Evolutionary conservation across 2,888 invertebrate species (phyloP).

Genomic region (Frankliniella intonsa): DNA sequence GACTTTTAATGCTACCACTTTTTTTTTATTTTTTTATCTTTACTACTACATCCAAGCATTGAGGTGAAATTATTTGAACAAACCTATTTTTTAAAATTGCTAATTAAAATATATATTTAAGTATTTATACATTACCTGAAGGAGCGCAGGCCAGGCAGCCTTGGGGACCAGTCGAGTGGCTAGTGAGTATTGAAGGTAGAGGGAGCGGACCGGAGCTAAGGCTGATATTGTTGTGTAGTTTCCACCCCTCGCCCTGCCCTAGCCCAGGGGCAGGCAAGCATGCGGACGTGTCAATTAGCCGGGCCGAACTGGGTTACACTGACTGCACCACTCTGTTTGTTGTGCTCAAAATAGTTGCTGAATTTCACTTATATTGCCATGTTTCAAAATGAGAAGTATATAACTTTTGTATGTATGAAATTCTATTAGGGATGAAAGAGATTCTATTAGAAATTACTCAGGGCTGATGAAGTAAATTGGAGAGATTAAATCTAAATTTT

Average conservation of each 20-base stretch:
- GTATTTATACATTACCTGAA: slow-evolving; percentile 25
- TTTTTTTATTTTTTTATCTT: slow-evolving; percentile 12
- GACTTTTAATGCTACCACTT: slow-evolving; percentile 20
- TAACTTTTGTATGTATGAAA: slow-evolving; percentile 25
- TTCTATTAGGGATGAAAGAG: neutral
- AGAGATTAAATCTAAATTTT: slow-evolving; percentile 18
- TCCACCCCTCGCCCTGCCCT: slow-evolving; percentile 19
- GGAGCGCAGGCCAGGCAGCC: slow-evolving; percentile 14
- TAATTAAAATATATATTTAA: slow-evolving; percentile 23
- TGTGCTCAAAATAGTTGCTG: slow-evolving; percentile 21
- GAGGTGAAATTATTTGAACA: slow-evolving; percentile 25
- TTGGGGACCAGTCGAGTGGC: slow-evolving; percentile 23
- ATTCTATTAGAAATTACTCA: slow-evolving; percentile 18
- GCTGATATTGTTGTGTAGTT: slow-evolving; percentile 26
- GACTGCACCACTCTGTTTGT: slow-evolving; percentile 24
- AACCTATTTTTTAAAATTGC: slow-evolving; percentile 22
- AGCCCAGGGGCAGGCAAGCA: neutral
- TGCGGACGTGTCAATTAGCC: slow-evolving; percentile 6
- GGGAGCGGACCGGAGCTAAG: slow-evolving; percentile 15
- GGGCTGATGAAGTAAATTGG: neutral
- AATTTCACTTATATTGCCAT: slow-evolving; percentile 18
- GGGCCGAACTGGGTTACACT: neutral
- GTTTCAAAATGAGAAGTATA: slow-evolving; percentile 20
- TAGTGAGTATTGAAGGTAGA: slow-evolving; percentile 12
- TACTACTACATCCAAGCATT: slow-evolving; percentile 13